These are phyloP conservation scores for Apodemia mormo DNA, from an alignment of 2,888 invertebrate species.

Conservation along the genomic window DNA sequence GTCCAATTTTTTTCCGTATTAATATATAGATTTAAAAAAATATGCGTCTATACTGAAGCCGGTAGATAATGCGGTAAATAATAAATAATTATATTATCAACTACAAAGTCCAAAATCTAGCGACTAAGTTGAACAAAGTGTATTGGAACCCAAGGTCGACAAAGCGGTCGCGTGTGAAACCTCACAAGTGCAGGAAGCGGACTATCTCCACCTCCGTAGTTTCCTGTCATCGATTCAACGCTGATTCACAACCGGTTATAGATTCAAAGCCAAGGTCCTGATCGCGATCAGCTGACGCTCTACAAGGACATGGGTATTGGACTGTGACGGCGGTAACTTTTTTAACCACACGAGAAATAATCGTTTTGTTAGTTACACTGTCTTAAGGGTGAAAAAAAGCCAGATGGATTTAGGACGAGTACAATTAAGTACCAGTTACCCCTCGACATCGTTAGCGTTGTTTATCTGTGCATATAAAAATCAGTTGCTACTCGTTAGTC, in stretches of 20 bases:
- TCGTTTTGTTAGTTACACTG: not conserved
- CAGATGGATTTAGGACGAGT: no score
- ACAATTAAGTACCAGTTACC: no score
- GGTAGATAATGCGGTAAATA: no score
- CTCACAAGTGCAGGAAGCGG: slow-evolving; percentile 6
- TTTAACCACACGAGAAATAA: not conserved
- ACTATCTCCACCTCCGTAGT: slow-evolving; percentile 6
- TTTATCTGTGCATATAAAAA: no score
- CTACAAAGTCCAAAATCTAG: no score
- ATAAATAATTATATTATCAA: no score
- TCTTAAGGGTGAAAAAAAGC: not conserved
- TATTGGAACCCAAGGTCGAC: not conserved
- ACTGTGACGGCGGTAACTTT: slow-evolving; percentile 22
- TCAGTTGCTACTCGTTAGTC: no score
- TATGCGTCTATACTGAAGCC: no score
- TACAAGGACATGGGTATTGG: slow-evolving; percentile 29
- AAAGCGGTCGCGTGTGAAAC: not conserved
- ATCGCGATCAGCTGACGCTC: slow-evolving; percentile 42
- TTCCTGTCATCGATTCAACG: slow-evolving; percentile 18
- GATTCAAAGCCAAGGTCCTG: slow-evolving; percentile 37
- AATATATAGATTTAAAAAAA: no score
- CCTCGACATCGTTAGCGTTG: no score
- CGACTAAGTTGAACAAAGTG: not conserved
- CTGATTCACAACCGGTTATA: slow-evolving; percentile 42
- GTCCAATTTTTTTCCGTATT: no score